Percentiles rank a stretch among this genome's conserved stretches.
Evolutionary conservation across 92 coral and sea anemone genomes (phyloP).

Genomic region (Diadumene lineata): DNA sequence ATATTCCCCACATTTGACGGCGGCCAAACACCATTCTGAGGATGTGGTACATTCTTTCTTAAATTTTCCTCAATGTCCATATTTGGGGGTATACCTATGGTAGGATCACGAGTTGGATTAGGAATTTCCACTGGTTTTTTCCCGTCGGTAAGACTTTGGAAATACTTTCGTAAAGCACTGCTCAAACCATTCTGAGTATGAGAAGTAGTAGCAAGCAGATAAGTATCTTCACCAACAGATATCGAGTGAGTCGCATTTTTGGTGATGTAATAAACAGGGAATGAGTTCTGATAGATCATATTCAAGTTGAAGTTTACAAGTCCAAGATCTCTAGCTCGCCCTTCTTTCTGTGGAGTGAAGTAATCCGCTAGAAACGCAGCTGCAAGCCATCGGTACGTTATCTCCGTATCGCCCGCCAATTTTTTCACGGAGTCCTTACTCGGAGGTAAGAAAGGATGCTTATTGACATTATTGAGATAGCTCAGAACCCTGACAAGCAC

Average conservation of each 20-base stretch:
- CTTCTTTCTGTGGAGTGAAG: not conserved
- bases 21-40: not conserved
- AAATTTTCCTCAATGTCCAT: not conserved
- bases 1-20: not conserved
- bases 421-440: conserved; percentile 9
- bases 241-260: conserved; percentile 10
- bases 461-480: not conserved
- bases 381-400: conserved; percentile 12
- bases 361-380: conserved; percentile 8
- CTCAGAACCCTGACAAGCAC: not conserved
- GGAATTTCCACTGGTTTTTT: not conserved
- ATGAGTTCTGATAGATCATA: conserved; percentile 8
- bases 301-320: conserved; percentile 6
- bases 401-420: not conserved
- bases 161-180: not conserved
- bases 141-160: not conserved
- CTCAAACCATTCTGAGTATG: conserved; percentile 2
- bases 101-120: not conserved
- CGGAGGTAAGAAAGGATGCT: conserved; percentile 28
- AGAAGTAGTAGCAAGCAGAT: conserved; percentile 7
- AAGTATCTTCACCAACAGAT: not conserved
- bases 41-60: not conserved
- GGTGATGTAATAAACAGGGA: not conserved
- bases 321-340: conserved; percentile 3
- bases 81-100: not conserved